Evolutionary conservation across 2,888 invertebrate genomes (phyloP).

Genomic region (Brachylomia viminalis): DNA sequence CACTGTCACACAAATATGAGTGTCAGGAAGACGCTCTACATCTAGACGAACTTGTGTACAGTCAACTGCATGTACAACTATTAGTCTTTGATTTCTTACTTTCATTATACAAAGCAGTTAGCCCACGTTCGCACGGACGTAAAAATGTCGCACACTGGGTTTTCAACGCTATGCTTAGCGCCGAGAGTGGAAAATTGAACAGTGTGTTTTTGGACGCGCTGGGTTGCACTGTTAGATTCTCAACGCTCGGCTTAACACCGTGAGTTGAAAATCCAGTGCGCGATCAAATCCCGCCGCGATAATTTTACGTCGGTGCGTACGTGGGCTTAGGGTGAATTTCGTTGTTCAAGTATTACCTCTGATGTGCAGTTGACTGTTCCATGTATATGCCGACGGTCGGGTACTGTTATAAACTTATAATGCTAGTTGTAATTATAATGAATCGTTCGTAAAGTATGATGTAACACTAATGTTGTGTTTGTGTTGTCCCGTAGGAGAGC

Average conservation of each 20-base stretch:
- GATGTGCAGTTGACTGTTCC: neutral
- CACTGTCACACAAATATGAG: neutral
- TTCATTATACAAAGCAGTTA: neutral
- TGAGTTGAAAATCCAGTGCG: no score
- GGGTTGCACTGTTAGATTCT: no score
- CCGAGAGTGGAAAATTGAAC: no score
- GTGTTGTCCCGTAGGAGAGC: conserved; percentile 92
- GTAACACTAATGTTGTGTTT: conserved; percentile 81
- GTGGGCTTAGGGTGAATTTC: neutral
- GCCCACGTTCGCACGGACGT: no score
- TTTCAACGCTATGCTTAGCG: no score
- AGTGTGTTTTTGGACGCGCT: no score
- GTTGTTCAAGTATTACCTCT: neutral
- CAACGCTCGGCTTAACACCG: no score
- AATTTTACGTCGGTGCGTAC: no score
- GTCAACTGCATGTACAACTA: neutral
- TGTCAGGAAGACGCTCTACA: neutral
- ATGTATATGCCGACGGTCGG: neutral
- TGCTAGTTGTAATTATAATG: conserved; percentile 33
- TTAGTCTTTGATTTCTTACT: neutral
- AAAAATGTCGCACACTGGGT: no score
- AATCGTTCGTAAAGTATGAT: conserved; percentile 43
- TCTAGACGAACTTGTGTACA: no score
- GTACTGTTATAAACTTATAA: neutral
- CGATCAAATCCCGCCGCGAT: no score